Conservation (phyloP, 2,797 vertebrate species). For the Melanotaenia nigrans region DNA sequence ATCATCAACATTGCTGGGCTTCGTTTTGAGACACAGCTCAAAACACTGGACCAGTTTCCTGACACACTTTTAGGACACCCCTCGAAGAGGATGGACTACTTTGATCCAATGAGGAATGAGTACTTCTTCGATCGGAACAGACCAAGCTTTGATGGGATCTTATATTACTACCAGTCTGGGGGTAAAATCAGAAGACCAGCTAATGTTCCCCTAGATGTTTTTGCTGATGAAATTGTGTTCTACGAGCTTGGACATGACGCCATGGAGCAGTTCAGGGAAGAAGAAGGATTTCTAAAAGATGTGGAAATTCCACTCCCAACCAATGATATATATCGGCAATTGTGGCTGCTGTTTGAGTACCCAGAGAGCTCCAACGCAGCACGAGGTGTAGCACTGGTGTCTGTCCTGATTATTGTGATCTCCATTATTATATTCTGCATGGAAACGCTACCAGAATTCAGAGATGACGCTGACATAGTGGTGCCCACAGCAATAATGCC, state of each 20-base stretch:
- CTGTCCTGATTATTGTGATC: constrained; percentile 93
- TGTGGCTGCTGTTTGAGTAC: constrained; percentile 98
- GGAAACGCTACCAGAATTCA: constrained; percentile 96
- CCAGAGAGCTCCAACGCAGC: constrained; percentile 96
- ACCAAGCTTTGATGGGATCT: constrained; percentile 96
- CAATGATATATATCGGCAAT: constrained; percentile 90
- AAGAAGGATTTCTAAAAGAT: constrained; percentile 97
- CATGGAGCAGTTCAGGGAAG: constrained; percentile 96
- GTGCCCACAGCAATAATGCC: constrained; percentile 51
- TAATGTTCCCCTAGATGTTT: constrained; percentile 94
- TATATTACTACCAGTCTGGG: constrained; percentile 97
- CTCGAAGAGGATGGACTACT: constrained; percentile 92
- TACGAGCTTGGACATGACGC: constrained; percentile 93
- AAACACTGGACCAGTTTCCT: constrained; percentile 93
- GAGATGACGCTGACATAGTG: constrained; percentile 87
- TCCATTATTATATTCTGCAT: constrained; percentile 98
- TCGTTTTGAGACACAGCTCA: constrained; percentile 93
- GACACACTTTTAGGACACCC: constrained; percentile 93
- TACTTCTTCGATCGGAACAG: constrained; percentile 97
- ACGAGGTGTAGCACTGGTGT: constrained; percentile 92
- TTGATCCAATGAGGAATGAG: constrained; percentile 97
- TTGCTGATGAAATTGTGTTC: constrained; percentile 94
- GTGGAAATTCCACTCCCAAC: constrained; percentile 90
- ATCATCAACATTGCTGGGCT: constrained; percentile 96
- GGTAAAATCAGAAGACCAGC: constrained; percentile 95